Evolutionary conservation across 2,888 invertebrate genomes (phyloP).

Genomic region (Drosophila lacicola): DNA sequence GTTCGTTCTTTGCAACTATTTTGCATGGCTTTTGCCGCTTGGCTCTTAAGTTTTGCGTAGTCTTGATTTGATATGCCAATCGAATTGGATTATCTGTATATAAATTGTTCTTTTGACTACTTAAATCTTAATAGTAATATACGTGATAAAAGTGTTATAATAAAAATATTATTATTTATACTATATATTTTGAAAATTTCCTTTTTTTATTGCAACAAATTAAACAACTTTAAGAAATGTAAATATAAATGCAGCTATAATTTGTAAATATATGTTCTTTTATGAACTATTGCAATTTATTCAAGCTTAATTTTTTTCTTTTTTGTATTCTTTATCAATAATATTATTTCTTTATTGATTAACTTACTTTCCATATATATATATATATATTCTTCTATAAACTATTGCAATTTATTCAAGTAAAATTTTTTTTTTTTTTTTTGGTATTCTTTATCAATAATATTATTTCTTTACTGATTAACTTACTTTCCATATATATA

Average conservation of each 20-base stretch:
- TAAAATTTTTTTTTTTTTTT: too few relatives aligned
- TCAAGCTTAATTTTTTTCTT: too few relatives aligned
- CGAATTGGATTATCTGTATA: slow-evolving; percentile 9
- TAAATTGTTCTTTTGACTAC: background rate
- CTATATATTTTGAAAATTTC: too few relatives aligned
- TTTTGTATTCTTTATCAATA: background rate
- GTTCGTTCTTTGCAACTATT: slow-evolving; percentile 34
- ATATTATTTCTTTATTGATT: background rate
- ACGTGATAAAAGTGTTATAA: too few relatives aligned
- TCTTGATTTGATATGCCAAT: slow-evolving; percentile 29
- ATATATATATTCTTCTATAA: too few relatives aligned
- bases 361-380: background rate
- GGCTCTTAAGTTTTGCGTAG: slow-evolving; percentile 17
- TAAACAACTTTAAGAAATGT: too few relatives aligned
- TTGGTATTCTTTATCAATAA: background rate
- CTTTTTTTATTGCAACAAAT: too few relatives aligned
- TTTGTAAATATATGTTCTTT: too few relatives aligned
- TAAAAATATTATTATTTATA: background rate
- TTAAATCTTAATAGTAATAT: too few relatives aligned
- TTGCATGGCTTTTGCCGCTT: slow-evolving; percentile 38
- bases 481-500: background rate
- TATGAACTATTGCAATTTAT: too few relatives aligned
- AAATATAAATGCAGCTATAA: too few relatives aligned
- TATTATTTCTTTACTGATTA: background rate
- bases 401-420: too few relatives aligned